A percentile compares a stretch with the other conserved stretches of the same genome.
phyloP scores from a whole-genome alignment of 2,888 invertebrate genomes.

The Ophioninae sp. region DNA sequence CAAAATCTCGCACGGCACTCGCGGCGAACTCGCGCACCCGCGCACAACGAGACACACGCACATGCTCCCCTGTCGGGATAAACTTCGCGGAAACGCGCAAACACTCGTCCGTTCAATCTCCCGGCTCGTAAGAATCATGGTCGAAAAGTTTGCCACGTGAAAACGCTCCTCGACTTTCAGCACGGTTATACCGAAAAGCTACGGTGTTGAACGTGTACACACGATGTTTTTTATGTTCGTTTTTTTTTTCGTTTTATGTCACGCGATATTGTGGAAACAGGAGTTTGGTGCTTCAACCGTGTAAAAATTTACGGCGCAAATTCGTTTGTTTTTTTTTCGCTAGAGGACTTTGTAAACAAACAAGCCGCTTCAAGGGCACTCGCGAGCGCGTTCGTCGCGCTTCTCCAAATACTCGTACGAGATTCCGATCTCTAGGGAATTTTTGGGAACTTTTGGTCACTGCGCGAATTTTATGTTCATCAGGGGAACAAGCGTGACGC shows the following conservation, averaged over 20 bases:
- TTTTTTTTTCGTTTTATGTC: neutral
- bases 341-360: neutral
- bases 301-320: no score
- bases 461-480: neutral
- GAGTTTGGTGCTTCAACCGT: no score
- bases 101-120: neutral
- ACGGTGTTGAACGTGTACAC: neutral
- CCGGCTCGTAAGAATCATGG: neutral
- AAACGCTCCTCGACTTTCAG: neutral
- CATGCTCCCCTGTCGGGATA: neutral
- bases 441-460: neutral
- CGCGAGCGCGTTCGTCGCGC: neutral
- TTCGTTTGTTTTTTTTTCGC: no score
- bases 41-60: neutral
- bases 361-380: neutral
- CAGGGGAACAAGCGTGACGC: no score
- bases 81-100: neutral
- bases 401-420: no score
- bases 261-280: no score
- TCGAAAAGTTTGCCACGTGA: neutral
- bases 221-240: neutral
- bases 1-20: neutral
- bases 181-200: neutral
- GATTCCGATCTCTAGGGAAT: neutral
- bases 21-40: neutral